Base-by-base conservation (phyloP, 2,113 vertebrate genomes). In the Gambusia holbrooki region DNA sequence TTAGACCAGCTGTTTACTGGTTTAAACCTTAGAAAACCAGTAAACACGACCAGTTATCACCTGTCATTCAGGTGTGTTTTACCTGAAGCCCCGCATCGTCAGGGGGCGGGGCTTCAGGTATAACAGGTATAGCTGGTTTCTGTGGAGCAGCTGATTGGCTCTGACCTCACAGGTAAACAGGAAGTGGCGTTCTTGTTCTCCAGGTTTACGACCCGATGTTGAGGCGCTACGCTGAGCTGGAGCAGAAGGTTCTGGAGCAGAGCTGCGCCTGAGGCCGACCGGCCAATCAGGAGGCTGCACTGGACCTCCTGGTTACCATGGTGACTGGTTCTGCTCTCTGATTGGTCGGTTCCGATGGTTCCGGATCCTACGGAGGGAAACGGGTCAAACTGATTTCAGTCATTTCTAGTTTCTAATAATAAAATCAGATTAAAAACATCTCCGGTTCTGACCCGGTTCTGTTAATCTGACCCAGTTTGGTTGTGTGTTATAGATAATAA, bases 141-240 rank as follows among this genome's bases (percentile, higher is more conserved):
- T 48, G 45, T 48, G 45, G 15, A 5, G 15, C 66, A 45, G 25
- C 37, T 45, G 14, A 17, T 48, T 15, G 19, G 27, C 14, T 62
- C 27, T 22, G 60, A 29, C 60, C 28, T 62, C 13, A 15, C 61
- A 62, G 40, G 40, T 19, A 17, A 17, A 19, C 45, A 48, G 45
- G 45, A 19, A 19, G 17, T 48, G 45, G 14, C 40, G 17, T 17
- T 66, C 7, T 62, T 30, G 11, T 68, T 15, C 13, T 81, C 0
- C 81, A 92, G 91, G 80, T 92, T 15, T 91, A 90, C 13, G 32
- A 33, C 4, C 62, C 28, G 28, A 86, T 90, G 90, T 48, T 92
- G 69, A 62, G 77, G 54, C 86, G 90, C 29, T 91, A 61, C 28
- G 66, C 75, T 51, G 79, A 22, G 51, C 68, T 92, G 84, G 90